A percentile compares a stretch with the other conserved stretches of the same genome.
Conservation (phyloP, 2,797 vertebrate species). For the Bucorvus abyssinicus region DNA sequence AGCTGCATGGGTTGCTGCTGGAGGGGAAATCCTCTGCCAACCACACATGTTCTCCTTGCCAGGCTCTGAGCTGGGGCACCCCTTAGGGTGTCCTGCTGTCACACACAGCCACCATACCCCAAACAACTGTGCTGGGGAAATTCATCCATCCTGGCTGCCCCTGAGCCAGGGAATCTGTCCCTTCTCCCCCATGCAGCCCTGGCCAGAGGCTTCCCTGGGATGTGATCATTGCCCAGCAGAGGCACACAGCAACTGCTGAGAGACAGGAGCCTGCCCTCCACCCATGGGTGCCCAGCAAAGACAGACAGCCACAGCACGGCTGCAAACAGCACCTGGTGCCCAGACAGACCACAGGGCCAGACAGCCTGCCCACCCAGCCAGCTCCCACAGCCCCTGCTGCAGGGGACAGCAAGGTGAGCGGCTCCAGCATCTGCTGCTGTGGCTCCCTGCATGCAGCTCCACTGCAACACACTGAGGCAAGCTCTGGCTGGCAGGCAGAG, state of each 20-base stretch:
- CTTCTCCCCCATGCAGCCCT: neutral
- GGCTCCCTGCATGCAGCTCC: neutral
- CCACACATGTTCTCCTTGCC: neutral
- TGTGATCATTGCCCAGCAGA: fast-evolving
- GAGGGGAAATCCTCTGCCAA: neutral
- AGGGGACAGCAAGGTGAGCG: fast-evolving
- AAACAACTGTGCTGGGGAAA: neutral
- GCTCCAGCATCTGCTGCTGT: neutral
- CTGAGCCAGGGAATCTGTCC: neutral
- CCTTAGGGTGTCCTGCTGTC: neutral
- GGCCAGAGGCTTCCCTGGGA: neutral
- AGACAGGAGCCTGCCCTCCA: neutral
- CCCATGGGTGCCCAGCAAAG: neutral
- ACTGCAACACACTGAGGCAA: fast-evolving
- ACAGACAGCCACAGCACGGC: neutral
- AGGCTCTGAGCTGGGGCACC: neutral
- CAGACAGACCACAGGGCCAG: fast-evolving
- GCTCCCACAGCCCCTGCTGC: neutral
- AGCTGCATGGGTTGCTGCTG: neutral
- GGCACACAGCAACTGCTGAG: neutral
- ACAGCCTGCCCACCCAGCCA: neutral
- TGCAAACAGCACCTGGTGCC: neutral
- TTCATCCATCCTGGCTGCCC: neutral
- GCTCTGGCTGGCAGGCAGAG: neutral
- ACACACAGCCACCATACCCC: neutral